A percentile compares a stretch with the other conserved stretches of the same genome.
phyloP scores from a whole-genome alignment of 2,888 invertebrate genomes.

The Habroteleia sp. region DNA sequence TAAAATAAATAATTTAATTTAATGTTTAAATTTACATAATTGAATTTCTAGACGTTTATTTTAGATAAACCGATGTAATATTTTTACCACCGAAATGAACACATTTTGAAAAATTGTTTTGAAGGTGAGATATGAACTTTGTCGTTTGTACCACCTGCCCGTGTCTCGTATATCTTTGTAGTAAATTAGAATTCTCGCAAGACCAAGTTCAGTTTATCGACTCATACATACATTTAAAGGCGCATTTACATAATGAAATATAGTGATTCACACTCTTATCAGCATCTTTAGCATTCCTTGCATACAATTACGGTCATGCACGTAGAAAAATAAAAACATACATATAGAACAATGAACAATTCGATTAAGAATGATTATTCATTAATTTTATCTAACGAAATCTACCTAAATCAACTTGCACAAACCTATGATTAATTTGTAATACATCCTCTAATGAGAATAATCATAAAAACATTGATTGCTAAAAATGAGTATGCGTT shows the following conservation, averaged over 20 bases:
- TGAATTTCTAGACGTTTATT: too few species aligned
- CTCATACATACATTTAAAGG: slow-evolving; percentile 50
- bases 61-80: too few species aligned
- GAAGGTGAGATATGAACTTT: slow-evolving; percentile 43
- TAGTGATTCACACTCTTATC: slow-evolving; percentile 52
- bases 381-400: too few species aligned
- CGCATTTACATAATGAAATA: slow-evolving; percentile 57
- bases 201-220: slow-evolving; percentile 65
- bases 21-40: too few species aligned
- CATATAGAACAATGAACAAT: neutral
- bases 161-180: slow-evolving; percentile 68
- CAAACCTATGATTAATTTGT: too few species aligned
- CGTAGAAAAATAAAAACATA: slow-evolving; percentile 3
- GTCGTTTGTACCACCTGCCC: slow-evolving; percentile 66
- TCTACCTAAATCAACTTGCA: too few species aligned
- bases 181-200: slow-evolving; percentile 68
- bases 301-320: slow-evolving; percentile 10
- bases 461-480: too few species aligned
- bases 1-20: too few species aligned
- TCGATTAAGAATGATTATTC: too few species aligned
- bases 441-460: too few species aligned
- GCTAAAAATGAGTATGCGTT: too few species aligned
- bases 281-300: slow-evolving; percentile 40
- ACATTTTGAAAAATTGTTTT: slow-evolving; percentile 41
- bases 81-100: neutral